These are phyloP conservation scores for Cataglyphis albicans DNA, from an alignment of 2,888 invertebrate genomes.

Conservation along the genomic window DNA sequence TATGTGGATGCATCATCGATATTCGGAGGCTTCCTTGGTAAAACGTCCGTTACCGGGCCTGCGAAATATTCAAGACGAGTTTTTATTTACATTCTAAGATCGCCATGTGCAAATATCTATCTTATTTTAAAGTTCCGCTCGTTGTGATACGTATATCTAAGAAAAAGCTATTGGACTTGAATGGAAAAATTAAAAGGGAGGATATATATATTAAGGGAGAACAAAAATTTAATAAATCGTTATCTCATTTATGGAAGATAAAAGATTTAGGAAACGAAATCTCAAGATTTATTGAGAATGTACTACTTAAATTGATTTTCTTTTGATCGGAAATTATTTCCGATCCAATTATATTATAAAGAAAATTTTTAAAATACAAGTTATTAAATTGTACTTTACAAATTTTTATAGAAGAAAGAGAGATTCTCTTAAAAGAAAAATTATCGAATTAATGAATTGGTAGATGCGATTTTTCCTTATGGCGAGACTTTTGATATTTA, in stretches of 20 bases:
- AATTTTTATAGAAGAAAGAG: neutral
- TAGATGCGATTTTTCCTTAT: neutral
- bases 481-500: neutral
- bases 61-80: constrained; percentile 39
- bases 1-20: constrained; percentile 26
- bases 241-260: neutral
- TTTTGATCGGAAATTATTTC: neutral
- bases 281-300: neutral
- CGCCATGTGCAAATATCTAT: constrained; percentile 44
- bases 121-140: neutral
- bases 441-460: neutral
- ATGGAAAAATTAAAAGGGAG: neutral
- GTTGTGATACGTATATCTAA: neutral
- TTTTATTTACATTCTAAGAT: constrained; percentile 23
- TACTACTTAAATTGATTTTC: neutral
- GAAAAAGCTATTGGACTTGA: neutral
- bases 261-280: neutral
- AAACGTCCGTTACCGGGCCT: constrained; percentile 23
- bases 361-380: neutral
- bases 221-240: neutral
- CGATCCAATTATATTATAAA: neutral
- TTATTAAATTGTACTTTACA: neutral
- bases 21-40: constrained; percentile 20
- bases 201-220: neutral
- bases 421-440: neutral